Evolutionary conservation across 2,888 invertebrate species (phyloP).

Genomic region (Syritta pipiens): DNA sequence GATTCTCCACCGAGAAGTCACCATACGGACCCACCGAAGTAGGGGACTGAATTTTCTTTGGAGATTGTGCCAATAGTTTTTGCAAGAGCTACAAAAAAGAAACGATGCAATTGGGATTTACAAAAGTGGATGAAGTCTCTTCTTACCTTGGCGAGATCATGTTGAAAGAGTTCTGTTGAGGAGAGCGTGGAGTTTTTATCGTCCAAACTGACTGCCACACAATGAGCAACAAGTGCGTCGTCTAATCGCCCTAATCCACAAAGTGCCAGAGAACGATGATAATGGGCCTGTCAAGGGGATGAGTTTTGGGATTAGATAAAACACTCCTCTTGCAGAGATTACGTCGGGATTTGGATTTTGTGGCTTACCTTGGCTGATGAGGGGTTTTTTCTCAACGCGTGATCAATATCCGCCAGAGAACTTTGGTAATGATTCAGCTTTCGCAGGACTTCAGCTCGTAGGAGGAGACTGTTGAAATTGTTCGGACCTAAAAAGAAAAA

Average conservation of each 20-base stretch:
- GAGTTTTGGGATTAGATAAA: background rate
- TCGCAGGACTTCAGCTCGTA: constrained; percentile 83
- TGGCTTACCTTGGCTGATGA: constrained; percentile 84
- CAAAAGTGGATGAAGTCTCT: constrained; percentile 1
- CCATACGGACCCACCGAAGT: constrained; percentile 72
- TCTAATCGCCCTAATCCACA: constrained; percentile 80
- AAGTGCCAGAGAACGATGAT: constrained; percentile 81
- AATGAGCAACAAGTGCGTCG: constrained; percentile 81
- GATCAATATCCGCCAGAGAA: constrained; percentile 84
- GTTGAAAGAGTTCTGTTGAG: constrained; percentile 77
- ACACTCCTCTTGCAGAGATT: no score
- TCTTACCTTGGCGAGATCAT: constrained; percentile 79
- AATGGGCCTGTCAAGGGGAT: constrained; percentile 79
- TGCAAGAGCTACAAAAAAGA: constrained; percentile 74
- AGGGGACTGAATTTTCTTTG: constrained; percentile 72
- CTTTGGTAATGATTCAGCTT: constrained; percentile 82
- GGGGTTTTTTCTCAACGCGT: constrained; percentile 82
- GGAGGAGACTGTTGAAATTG: constrained; percentile 83
- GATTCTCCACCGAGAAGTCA: constrained; percentile 70
- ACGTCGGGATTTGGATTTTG: background rate
- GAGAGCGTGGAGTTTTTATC: constrained; percentile 78
- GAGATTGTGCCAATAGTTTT: constrained; percentile 77
- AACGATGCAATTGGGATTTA: constrained; percentile 12
- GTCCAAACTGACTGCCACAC: constrained; percentile 80
- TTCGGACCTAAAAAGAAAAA: constrained; percentile 81